Base-by-base conservation (phyloP, 1,140 invertebrate species). In the Linepithema humile region DNA sequence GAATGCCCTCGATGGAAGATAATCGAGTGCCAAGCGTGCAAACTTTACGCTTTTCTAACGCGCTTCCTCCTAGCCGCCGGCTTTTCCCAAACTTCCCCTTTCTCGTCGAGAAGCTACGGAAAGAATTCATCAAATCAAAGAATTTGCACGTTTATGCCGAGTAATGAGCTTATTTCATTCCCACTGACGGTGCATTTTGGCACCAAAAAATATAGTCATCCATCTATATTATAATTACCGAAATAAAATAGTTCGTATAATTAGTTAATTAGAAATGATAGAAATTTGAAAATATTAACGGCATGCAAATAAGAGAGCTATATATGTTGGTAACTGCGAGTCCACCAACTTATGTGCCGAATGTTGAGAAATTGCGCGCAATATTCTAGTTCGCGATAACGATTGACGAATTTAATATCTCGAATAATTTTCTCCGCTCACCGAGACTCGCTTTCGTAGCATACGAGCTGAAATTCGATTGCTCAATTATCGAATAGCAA, bases 41-140 rank as follows among this genome's bases (percentile, higher is more conserved):
- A 80, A 85, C 85, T 86, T 87, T 85, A 88, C 85, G 90, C 87
- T 88, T 90, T 84, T 90, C 86, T 88, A 89, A 91, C 78, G 86
- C 85, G 89, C 89, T 91, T 91, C 83, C 84, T 91, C 83, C 84
- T 89, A 57, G 86, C 87, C 83, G 89, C 82, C 85, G 83, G 72
- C 32, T 77, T 83, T 67, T n/a, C n/a, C n/a, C 65, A 12, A 6
- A 57, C 48, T 64, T 50, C 70, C 55, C 65, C 48, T 73, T 43
- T 78, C 82, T 86, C 55, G 55, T 60, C 69, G n/a, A 48, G 40
- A 45, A 48, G n/a, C 23, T 26, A 7, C 48, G 10, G 38, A 38
- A 40, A 15, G 26, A 20, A 53, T 45, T 7, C 2, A 23, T 35
- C 12, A 65, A 67, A 67, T 77, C 60, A 50, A 65, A 32, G 5